Percentiles rank a stretch among this genome's conserved stretches.
phyloP scores from a whole-genome alignment of 2,888 invertebrate species.

The Tenthredo distinguenda region DNA sequence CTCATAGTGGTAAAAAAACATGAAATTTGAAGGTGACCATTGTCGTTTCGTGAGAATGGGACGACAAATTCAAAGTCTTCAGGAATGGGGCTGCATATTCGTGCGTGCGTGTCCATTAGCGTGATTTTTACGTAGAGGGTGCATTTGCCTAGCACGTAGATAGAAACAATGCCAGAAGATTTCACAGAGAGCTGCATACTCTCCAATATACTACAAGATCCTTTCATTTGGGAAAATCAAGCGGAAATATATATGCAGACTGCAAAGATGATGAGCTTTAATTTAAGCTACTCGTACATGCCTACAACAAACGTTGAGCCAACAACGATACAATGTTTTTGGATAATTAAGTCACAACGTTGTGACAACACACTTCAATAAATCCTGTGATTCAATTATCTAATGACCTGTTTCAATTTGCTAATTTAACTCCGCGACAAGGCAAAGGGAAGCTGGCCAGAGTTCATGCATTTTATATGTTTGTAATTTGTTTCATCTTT shows the following conservation, averaged over 20 bases:
- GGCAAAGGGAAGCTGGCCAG: not conserved
- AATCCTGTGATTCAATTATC: not conserved
- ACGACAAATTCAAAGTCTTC: slow-evolving; percentile 1
- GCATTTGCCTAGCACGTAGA: not conserved
- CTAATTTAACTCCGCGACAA: not conserved
- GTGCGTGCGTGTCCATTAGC: slow-evolving; percentile 27
- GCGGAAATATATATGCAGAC: not conserved
- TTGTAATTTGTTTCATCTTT: not conserved
- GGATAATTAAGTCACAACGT: not conserved
- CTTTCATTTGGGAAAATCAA: not conserved
- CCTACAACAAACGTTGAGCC: not conserved
- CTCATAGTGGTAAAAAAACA: not conserved
- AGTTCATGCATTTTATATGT: not conserved
- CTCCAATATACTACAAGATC: not conserved
- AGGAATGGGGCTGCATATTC: not conserved
- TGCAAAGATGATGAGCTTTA: not conserved
- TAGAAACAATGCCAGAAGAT: not conserved
- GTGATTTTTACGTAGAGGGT: not conserved
- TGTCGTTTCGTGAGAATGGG: not conserved
- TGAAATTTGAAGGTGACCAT: not conserved
- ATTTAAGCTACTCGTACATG: not conserved
- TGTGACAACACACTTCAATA: not conserved
- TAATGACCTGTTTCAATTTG: not conserved
- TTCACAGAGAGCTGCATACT: not conserved
- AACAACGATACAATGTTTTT: not conserved